Evolutionary conservation across 2,888 invertebrate genomes (phyloP).

Genomic region (Ectemnius lituratus): DNA sequence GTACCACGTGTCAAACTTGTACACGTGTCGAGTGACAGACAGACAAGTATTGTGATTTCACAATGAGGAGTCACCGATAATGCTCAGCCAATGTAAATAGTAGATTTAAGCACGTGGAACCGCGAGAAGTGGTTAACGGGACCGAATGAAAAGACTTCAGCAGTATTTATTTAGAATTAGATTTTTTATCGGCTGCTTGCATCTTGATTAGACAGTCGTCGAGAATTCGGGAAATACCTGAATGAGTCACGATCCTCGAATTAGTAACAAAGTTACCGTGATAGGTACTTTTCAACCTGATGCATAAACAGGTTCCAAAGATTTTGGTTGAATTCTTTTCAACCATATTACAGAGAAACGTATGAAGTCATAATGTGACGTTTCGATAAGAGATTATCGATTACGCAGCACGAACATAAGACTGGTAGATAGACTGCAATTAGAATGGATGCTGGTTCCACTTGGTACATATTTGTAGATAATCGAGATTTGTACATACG

Average conservation of each 20-base stretch:
- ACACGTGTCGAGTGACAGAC: no score
- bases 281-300: no score
- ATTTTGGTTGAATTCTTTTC: no score
- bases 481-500: conserved; percentile 8
- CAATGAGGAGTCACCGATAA: conserved; percentile 12
- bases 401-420: background rate
- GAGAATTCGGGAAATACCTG: no score
- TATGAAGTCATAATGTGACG: no score
- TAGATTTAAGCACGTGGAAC: conserved; percentile 24
- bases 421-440: conserved; percentile 18
- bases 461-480: conserved; percentile 1
- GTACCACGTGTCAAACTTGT: background rate
- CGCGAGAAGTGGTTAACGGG: background rate
- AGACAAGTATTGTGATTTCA: conserved; percentile 29
- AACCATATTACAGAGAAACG: no score
- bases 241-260: no score
- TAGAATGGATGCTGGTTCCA: conserved; percentile 2
- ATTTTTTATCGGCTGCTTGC: no score
- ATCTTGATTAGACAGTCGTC: no score
- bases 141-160: conserved; percentile 11
- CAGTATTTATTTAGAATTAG: conserved; percentile 35
- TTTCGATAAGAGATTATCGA: background rate
- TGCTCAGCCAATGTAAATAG: conserved; percentile 40
- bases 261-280: no score
- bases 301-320: no score